Evolutionary conservation across 2,113 vertebrate species (phyloP), one percentile per base, ranked within the genome.

Genomic region (Bolborhynchus lineola): DNA sequence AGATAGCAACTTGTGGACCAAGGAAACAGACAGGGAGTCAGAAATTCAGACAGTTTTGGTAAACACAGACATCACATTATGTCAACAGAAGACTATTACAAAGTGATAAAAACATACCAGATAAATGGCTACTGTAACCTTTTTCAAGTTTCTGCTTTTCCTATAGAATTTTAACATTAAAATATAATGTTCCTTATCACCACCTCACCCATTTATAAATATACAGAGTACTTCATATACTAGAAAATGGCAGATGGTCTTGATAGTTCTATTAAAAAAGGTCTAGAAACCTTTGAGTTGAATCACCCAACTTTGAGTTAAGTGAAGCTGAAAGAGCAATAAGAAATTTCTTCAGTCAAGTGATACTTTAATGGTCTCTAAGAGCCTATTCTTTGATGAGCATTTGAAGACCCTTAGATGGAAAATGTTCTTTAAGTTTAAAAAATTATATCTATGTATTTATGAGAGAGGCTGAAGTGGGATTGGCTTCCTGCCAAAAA

Each of bases 401-500:
- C 47, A 69, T 82, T 87, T 96, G 75, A 64, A 86, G 53, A 69
- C 16, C 41, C 23, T 76, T 55, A 53, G n/a, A 72, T 53, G 23
- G 26, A 70, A 90, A 85, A 74, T 53, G 39, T 37, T 91, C 46
- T 77, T 94, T 93, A 84, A 81, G 81, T 87, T 26, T 28, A 68
- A 72, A 80, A 84, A 44, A 31, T 68, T 77, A 63, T 77, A 67
- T 69, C 59, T 79, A 65, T 86, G 31, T 90, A 82, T 93, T 90
- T 96, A 93, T 82, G 53, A 76, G 28, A 69, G 39, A 79, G 23
- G 13, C 35, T 91, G 89, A 91, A 80, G 35, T 59, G 16, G 67
- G 71, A 85, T 63, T 95, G 92, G 82, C 71, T 90, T 91, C 69
- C 90, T 91, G 59, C 93, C 93, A 96, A 96, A 95, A 94, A 87